Conservation (phyloP, 2,797 vertebrate genomes). For the Botia almorhae region DNA sequence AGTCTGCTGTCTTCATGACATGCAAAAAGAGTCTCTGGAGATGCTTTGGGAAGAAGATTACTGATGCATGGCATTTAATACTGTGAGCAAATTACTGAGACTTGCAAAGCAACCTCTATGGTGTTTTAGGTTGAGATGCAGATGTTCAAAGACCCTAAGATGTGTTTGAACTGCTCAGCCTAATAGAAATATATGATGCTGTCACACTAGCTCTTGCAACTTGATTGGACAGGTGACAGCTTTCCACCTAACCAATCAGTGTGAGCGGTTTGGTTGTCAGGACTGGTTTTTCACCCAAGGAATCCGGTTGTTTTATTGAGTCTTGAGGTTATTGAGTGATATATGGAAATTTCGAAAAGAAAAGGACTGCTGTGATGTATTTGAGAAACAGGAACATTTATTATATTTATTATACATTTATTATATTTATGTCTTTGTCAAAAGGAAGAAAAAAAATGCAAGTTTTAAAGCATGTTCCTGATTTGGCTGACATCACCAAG, state of each 20-base stretch:
- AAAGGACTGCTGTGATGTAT: not conserved
- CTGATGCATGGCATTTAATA: conserved; percentile 48
- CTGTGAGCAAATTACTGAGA: conserved; percentile 25
- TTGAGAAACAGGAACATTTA: not conserved
- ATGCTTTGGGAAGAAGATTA: conserved; percentile 23
- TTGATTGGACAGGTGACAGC: conserved; percentile 44
- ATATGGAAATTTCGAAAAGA: not conserved
- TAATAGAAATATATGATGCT: conserved; percentile 50
- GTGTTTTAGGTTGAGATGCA: conserved; percentile 17
- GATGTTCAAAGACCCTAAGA: conserved; percentile 38
- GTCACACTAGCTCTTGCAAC: conserved; percentile 33
- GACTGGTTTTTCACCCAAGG: conserved; percentile 25
- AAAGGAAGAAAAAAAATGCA: no score
- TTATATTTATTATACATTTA: no score
- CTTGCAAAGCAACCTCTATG: not conserved
- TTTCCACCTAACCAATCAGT: conserved; percentile 31
- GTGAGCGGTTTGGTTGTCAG: conserved; percentile 39
- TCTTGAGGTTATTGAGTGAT: not conserved
- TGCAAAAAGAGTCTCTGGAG: conserved; percentile 4
- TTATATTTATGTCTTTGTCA: no score
- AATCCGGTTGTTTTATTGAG: conserved; percentile 29
- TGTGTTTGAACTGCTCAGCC: conserved; percentile 23
- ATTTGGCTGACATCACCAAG: no score
- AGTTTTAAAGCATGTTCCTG: no score
- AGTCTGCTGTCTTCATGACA: conserved; percentile 5